Base-by-base conservation (phyloP, 2,113 vertebrate species). In the Lagopus leucura region DNA sequence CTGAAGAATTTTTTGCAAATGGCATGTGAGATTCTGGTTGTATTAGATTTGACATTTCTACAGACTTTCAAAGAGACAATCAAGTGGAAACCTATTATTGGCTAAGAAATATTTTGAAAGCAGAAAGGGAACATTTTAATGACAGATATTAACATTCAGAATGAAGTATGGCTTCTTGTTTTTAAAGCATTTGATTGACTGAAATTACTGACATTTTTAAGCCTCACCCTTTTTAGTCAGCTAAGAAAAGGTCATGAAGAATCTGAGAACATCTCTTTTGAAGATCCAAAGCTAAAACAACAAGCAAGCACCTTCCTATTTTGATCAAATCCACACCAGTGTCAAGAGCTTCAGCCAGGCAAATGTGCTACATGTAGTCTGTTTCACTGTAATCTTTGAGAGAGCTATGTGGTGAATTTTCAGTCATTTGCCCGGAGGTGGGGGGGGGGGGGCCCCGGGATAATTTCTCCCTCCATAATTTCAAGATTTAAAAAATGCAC, bases 401-500 rank as follows among this genome's bases (percentile, higher is more conserved):
- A 38, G 5, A n/a, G 50, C 3, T 10, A 2, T 69, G 20, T 57
- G 28, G 25, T 3, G 8, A 63, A 30, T 21, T 22, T 22, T 38
- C 21, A 17, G 22, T 54, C 25, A 43, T 81, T 71, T 78, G 47
- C 55, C 14, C 47, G 28, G 61, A 40, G 60, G 45, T 43, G 25
- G 52, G 42, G 58, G 55, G 45, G 14, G 43, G 38, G 38, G 38
- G 38, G 38, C n/a, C n/a, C n/a, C n/a, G n/a, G n/a, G 38, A 8
- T 83, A 90, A 93, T 86, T 75, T n/a, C 7, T 88, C 22, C 30
- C 32, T 93, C 20, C 43, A 81, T 43, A 92, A 90, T 61, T 54
- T 78, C 30, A 84, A 45, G 38, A 58, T 76, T 45, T 52, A 30
- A 70, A 60, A 75, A 18, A 27, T 28, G 1, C 34, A 10, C 30